Evolutionary conservation across 2,113 vertebrate genomes (phyloP).

Genomic region (Uropsilus gracilis): DNA sequence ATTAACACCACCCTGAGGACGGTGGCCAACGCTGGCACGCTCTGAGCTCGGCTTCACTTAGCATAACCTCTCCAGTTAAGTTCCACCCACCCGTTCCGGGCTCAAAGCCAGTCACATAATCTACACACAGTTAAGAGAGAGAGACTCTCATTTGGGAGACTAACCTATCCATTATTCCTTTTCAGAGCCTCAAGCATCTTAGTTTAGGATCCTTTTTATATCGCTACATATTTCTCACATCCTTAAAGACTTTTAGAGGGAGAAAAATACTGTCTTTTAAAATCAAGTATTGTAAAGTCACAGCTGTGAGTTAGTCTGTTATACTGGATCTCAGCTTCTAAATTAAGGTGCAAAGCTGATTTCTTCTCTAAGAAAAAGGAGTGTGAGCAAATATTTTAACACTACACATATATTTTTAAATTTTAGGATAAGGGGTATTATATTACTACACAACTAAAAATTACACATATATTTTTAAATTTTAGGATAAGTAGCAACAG

Average conservation of each 20-base stretch:
- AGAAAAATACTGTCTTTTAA: background rate
- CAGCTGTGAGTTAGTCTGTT: background rate
- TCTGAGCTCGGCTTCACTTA: background rate
- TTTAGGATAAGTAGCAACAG: too few species aligned
- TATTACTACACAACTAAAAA: too few species aligned
- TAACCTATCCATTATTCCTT: background rate
- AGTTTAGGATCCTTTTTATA: background rate
- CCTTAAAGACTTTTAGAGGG: background rate
- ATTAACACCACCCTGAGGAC: background rate
- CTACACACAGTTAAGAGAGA: background rate
- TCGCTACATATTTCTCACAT: background rate
- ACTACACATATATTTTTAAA: too few species aligned
- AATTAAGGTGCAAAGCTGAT: background rate
- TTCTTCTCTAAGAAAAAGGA: background rate
- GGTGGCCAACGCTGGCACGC: background rate
- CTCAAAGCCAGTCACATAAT: background rate
- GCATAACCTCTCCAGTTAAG: background rate
- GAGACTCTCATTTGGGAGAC: background rate
- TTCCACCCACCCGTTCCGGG: accelerated
- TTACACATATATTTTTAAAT: too few species aligned
- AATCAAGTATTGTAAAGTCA: background rate
- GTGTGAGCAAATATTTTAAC: background rate
- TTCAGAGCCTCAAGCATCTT: background rate
- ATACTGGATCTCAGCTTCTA: background rate
- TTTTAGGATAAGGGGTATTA: too few species aligned